These are phyloP conservation scores for Urocitellus parryii DNA, from an alignment of 2,113 vertebrate genomes.

Conservation along the genomic window DNA sequence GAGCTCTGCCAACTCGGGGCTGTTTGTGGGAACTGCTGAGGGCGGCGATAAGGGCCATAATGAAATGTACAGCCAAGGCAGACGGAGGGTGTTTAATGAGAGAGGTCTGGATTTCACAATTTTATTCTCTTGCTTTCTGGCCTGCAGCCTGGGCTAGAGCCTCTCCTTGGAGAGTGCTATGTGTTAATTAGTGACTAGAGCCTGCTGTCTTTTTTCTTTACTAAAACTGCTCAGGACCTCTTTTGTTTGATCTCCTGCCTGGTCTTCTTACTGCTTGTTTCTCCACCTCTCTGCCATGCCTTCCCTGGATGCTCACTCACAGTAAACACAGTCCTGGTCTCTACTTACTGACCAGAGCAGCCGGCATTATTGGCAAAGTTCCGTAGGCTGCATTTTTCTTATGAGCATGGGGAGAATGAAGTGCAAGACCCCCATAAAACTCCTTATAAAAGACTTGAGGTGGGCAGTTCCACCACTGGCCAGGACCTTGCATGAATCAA, in stretches of 20 bases:
- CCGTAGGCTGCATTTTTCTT: background rate
- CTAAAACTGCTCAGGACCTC: background rate
- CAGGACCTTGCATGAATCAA: background rate
- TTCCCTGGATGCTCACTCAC: background rate
- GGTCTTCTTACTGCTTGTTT: background rate
- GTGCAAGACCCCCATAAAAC: background rate
- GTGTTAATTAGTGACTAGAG: background rate
- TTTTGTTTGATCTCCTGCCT: background rate
- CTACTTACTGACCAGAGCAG: background rate
- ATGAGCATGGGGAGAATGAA: fast-evolving
- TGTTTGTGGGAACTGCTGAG: background rate
- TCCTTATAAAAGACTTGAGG: background rate
- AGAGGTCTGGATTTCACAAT: background rate
- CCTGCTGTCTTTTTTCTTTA: background rate
- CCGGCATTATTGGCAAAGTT: background rate
- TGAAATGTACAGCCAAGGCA: background rate
- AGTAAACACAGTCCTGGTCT: fast-evolving
- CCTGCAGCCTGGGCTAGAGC: background rate
- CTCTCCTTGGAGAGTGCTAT: background rate
- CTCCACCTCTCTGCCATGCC: background rate
- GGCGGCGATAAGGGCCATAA: background rate
- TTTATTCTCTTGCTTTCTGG: background rate
- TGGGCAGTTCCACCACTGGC: background rate
- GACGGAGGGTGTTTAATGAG: background rate
- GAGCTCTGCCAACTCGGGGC: background rate